Evolutionary conservation across 1,140 invertebrate species (phyloP), one percentile per base, ranked within the genome.

Genomic region (Papilio helenus): DNA sequence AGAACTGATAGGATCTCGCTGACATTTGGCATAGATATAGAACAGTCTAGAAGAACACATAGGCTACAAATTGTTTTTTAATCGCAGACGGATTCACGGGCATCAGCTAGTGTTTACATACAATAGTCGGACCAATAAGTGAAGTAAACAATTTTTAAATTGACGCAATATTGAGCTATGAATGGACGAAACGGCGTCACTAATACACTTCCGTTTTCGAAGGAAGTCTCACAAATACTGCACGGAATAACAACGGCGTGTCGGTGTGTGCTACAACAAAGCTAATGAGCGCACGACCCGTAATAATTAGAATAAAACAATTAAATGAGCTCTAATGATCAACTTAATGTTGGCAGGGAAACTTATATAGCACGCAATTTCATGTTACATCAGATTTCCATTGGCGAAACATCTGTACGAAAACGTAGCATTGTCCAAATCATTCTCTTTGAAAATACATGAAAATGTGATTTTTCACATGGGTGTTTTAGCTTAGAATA

Each of bases 171-270:
- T 12, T n/a, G 7, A 58, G 74, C 76, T 61, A 77, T 77, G 76
- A 77, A 77, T 77, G 55, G 76, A 77, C 76, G 55, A 77, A 61
- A 77, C 23, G 18, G 76, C 76, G 76, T 77, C 76, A 77, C 76
- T 65, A 42, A 77, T 46, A 76, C 29, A 39, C 76, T 77, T 77
- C 76, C 76, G 76, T 77, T 77, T 77, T 61, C 8, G 16, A 77
- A 77, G 76, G 76, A 77, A 77, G 76, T 77, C 55, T 23, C 34
- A 77, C 76, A 77, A 77, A 77, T 77, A 77, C 76, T 23, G 76
- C 61, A 77, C 39, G 12, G 76, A 77, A 77, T 77, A 77, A 77
- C 76, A 77, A 77, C 51, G 14, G 76, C 34, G 76, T 14, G 74
- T 42, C 76, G 73, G 73, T 49, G 76, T 42, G 61, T 77, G 29